Evolutionary conservation across 2,888 invertebrate species (phyloP).

Genomic region (Drosophila neonasuta): DNA sequence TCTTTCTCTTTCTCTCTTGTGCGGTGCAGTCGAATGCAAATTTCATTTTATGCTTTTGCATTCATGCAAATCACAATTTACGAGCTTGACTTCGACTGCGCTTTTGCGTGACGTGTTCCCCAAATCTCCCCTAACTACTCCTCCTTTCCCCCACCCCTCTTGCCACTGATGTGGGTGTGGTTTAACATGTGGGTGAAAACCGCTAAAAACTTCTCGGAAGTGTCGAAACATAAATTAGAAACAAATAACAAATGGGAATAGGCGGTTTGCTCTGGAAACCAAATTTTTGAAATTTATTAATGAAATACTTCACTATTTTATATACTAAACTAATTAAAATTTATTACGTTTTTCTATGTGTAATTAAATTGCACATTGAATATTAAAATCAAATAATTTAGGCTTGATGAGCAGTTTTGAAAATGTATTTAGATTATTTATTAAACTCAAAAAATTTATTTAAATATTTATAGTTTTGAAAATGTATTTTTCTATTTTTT

Average conservation of each 20-base stretch:
- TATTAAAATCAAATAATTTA: too few relatives aligned
- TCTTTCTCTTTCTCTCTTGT: not conserved
- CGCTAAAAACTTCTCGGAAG: slow-evolving; percentile 7
- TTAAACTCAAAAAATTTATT: too few relatives aligned
- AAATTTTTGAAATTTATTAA: slow-evolving; percentile 1
- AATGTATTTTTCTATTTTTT: too few relatives aligned
- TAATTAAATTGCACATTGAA: too few relatives aligned
- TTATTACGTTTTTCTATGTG: too few relatives aligned
- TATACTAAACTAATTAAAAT: not conserved
- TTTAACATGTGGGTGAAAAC: slow-evolving; percentile 7
- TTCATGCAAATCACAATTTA: slow-evolving; percentile 71
- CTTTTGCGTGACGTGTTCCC: slow-evolving; percentile 38
- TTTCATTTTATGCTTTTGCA: slow-evolving; percentile 68
- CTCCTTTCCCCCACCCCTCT: not conserved
- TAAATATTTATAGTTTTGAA: too few relatives aligned
- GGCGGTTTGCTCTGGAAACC: not conserved
- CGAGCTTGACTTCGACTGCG: slow-evolving; percentile 49
- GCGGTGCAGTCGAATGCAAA: slow-evolving; percentile 69
- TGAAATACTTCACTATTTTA: not conserved
- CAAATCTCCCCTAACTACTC: not conserved
- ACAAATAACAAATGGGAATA: slow-evolving; percentile 8
- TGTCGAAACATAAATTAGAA: slow-evolving; percentile 13
- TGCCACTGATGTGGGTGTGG: slow-evolving; percentile 30
- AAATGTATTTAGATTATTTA: too few relatives aligned
- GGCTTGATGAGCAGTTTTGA: too few relatives aligned